Conservation (phyloP, 2,888 invertebrate genomes). For the Melinaea marsaeus region DNA sequence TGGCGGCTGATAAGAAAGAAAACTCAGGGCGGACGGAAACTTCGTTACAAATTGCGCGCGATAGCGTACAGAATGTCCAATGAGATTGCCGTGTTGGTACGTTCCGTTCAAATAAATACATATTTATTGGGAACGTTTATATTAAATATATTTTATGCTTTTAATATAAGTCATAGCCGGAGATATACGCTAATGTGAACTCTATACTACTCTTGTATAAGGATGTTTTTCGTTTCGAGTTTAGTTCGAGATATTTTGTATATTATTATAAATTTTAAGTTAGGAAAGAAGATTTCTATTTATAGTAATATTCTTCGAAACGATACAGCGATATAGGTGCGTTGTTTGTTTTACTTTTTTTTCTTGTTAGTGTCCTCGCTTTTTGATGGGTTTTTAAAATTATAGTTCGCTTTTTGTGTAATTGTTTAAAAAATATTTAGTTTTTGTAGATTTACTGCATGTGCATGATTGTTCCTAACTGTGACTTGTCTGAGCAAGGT, state of each 20-base stretch:
- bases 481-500: no score
- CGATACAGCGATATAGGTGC: not conserved
- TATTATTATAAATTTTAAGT: no score
- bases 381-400: not conserved
- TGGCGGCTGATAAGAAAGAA: constrained; percentile 93
- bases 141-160: not conserved
- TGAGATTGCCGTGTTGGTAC: constrained; percentile 68
- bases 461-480: no score
- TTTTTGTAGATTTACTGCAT: not conserved
- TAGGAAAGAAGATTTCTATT: not conserved
- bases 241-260: not conserved
- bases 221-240: not conserved
- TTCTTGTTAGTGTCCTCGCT: not conserved
- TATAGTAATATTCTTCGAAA: not conserved
- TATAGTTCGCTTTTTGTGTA: not conserved
- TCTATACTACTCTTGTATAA: no score
- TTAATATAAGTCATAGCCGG: not conserved
- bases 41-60: constrained; percentile 78
- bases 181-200: no score
- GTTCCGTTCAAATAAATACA: constrained; percentile 36
- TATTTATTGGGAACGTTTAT: constrained; percentile 19
- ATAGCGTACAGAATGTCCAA: constrained; percentile 71
- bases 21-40: constrained; percentile 77
- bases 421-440: not conserved
- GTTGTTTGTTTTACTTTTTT: not conserved